Conservation (phyloP, 2,113 vertebrate species). For the Myrmophylax atrothorax region DNA sequence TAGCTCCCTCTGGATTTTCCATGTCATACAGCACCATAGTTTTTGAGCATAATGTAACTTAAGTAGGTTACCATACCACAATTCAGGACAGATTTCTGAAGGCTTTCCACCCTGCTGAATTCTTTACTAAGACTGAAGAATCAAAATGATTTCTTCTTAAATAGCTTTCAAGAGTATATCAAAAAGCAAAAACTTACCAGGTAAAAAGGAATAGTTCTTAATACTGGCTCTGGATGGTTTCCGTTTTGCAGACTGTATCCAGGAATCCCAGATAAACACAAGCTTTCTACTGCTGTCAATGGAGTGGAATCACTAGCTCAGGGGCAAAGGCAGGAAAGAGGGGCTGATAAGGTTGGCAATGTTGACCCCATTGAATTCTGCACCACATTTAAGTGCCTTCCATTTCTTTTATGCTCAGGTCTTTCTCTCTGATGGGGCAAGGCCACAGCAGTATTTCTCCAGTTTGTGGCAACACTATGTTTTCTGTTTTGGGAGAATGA, state of each 20-base stretch:
- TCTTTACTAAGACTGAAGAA: neutral
- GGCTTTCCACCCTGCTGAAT: neutral
- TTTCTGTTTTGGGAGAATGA: rapidly evolving
- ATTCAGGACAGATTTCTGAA: neutral
- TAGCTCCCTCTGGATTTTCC: slow-evolving; percentile 41
- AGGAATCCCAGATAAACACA: neutral
- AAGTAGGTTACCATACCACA: slow-evolving; percentile 39
- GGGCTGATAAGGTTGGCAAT: rapidly evolving
- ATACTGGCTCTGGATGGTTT: neutral
- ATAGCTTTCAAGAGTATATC: neutral
- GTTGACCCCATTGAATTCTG: neutral
- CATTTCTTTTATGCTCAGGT: neutral
- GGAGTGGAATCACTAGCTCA: neutral
- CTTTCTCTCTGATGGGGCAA: neutral
- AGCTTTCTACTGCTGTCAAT: neutral
- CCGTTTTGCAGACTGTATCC: neutral
- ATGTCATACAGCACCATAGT: slow-evolving; percentile 20
- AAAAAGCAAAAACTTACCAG: neutral
- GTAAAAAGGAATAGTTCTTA: neutral
- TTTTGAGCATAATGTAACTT: slow-evolving; percentile 42
- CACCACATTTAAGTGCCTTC: neutral
- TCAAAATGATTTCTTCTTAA: neutral
- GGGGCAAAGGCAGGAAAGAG: neutral
- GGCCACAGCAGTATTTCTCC: neutral
- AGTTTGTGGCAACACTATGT: neutral